These are phyloP conservation scores for Lytechinus pictus DNA, from an alignment of 35 echinoderm and acorn worm genomes.

Conservation along the genomic window DNA sequence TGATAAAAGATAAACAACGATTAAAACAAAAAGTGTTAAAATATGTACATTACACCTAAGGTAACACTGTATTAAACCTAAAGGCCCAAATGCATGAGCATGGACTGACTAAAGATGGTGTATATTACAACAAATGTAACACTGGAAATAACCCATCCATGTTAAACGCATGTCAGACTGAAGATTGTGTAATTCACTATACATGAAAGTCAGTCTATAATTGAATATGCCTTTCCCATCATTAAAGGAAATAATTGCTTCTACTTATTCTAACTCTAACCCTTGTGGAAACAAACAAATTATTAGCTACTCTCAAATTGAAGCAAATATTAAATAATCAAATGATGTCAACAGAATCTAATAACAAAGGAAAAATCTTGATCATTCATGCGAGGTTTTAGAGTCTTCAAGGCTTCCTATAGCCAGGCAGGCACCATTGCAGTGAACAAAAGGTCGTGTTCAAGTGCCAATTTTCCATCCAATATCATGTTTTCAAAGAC, in stretches of 20 bases:
- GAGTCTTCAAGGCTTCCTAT: neutral
- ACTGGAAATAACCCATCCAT: neutral
- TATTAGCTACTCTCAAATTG: neutral
- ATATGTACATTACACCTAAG: neutral
- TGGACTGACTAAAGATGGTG: no score
- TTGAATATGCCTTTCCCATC: neutral
- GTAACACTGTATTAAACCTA: no score
- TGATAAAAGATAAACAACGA: no score
- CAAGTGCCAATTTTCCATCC: no score
- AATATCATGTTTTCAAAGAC: no score
- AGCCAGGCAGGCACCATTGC: neutral
- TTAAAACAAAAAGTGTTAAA: no score
- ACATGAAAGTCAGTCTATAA: neutral
- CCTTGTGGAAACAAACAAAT: no score
- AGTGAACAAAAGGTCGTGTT: neutral
- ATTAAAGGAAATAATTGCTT: neutral
- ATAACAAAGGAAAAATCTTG: neutral
- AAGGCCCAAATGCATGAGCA: no score
- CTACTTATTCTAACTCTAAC: no score
- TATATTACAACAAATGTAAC: neutral
- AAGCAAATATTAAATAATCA: neutral
- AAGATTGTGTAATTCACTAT: no score
- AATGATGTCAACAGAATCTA: slow-evolving; percentile 9
- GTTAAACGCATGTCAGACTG: neutral
- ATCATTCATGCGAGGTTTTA: neutral